Conservation (phyloP, 2,888 invertebrate genomes). For the Pimpla rufipes region DNA sequence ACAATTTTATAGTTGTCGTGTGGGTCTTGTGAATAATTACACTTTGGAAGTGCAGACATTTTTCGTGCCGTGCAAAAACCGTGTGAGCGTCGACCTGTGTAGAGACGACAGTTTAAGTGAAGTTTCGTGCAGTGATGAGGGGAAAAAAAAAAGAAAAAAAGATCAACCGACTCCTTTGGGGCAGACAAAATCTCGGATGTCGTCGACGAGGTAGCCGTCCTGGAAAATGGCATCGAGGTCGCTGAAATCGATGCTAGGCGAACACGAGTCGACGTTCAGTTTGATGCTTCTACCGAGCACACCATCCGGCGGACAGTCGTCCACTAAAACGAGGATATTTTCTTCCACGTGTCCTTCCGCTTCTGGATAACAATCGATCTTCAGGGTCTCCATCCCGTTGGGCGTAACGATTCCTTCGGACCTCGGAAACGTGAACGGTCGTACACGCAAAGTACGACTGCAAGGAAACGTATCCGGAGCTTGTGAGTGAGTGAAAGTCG, state of each 20-base stretch:
- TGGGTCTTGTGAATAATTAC: slow-evolving; percentile 82
- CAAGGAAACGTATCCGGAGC: too few species aligned
- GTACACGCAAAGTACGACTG: slow-evolving; percentile 75
- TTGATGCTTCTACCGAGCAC: slow-evolving; percentile 86
- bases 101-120: neutral
- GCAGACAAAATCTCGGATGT: slow-evolving; percentile 86
- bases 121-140: neutral
- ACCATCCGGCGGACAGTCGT: slow-evolving; percentile 85
- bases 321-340: slow-evolving; percentile 81
- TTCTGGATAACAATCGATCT: slow-evolving; percentile 82
- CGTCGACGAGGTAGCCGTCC: slow-evolving; percentile 87
- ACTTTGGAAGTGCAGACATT: slow-evolving; percentile 83
- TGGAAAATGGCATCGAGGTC: slow-evolving; percentile 88
- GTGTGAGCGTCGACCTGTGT: slow-evolving; percentile 81
- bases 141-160: neutral
- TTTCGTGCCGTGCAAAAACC: slow-evolving; percentile 82
- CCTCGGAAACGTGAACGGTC: slow-evolving; percentile 82
- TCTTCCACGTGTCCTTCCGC: slow-evolving; percentile 81
- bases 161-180: slow-evolving; percentile 83
- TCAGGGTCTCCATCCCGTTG: slow-evolving; percentile 78
- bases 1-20: slow-evolving; percentile 81
- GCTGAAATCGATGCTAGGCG: slow-evolving; percentile 87
- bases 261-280: slow-evolving; percentile 87
- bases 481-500: too few species aligned
- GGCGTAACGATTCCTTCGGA: slow-evolving; percentile 82